These are phyloP conservation scores for Erythrolamprus reginae DNA, from an alignment of 2,113 vertebrate species.

Conservation along the genomic window DNA sequence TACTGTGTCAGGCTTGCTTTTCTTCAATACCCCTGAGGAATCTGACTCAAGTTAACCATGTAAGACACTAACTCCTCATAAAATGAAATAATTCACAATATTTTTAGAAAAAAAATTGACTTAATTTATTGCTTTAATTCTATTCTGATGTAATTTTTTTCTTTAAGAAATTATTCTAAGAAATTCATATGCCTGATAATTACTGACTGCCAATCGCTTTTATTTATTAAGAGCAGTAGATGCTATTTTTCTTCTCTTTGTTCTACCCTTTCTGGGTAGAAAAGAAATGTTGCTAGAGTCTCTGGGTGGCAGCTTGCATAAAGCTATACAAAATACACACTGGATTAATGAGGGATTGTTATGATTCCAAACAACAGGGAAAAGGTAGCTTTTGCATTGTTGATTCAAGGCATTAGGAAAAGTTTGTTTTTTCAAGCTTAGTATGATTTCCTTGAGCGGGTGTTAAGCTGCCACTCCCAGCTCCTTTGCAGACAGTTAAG, in stretches of 20 bases:
- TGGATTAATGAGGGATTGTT: conserved; percentile 28
- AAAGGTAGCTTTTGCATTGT: conserved; percentile 18
- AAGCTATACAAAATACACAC: conserved; percentile 4
- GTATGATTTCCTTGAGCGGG: conserved; percentile 31
- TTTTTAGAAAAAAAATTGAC: not conserved
- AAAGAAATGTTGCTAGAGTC: conserved; percentile 2
- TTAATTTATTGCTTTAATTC: not conserved
- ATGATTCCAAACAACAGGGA: conserved; percentile 15
- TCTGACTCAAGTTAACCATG: not conserved
- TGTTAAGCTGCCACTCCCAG: conserved; percentile 46
- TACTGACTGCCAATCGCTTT: conserved; percentile 49
- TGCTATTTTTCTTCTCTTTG: not conserved
- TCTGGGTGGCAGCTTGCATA: not conserved
- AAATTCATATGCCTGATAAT: conserved; percentile 56
- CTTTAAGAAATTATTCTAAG: not conserved
- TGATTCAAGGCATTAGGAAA: conserved; percentile 41
- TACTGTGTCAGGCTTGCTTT: not conserved
- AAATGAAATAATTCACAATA: not conserved
- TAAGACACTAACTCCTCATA: not conserved
- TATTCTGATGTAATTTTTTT: not conserved
- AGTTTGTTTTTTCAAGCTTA: conserved; percentile 36
- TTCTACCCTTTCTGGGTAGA: conserved; percentile 4
- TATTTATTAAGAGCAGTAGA: not conserved
- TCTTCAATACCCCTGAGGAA: not conserved
- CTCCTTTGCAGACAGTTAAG: conserved; percentile 44